These are phyloP conservation scores for Rutilus rutilus DNA, from an alignment of 2,113 vertebrate species.

Conservation along the genomic window DNA sequence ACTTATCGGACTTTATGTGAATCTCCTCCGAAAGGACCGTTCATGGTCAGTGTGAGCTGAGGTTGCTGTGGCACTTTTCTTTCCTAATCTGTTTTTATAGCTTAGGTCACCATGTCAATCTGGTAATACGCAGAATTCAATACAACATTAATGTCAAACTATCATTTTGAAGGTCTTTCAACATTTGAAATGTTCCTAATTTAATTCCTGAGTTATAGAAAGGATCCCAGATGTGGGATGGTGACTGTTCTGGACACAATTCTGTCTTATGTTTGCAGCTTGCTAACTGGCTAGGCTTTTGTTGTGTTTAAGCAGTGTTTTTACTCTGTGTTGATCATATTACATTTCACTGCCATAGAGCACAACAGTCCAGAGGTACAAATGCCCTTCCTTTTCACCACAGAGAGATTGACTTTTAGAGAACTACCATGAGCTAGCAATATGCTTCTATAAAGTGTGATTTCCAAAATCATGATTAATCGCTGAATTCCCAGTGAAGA, in stretches of 20 bases:
- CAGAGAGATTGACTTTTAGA: background rate
- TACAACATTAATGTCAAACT: background rate
- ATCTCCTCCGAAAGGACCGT: slow-evolving; percentile 91
- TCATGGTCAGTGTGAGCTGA: slow-evolving; percentile 92
- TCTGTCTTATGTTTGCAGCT: slow-evolving; percentile 17
- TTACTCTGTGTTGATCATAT: slow-evolving; percentile 29
- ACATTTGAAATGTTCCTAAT: background rate
- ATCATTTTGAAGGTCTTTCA: background rate
- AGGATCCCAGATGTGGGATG: slow-evolving; percentile 35
- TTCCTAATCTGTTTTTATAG: slow-evolving; percentile 17
- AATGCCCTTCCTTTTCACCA: background rate
- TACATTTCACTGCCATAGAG: background rate
- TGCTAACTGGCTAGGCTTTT: slow-evolving; percentile 32
- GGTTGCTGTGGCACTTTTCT: slow-evolving; percentile 48
- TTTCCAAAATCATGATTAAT: background rate
- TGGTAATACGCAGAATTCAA: background rate
- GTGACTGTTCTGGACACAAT: slow-evolving; percentile 20
- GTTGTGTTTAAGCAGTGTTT: background rate
- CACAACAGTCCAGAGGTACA: background rate
- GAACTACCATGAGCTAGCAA: background rate
- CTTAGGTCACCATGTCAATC: slow-evolving; percentile 38
- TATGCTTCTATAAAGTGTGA: background rate
- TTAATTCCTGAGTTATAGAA: background rate
- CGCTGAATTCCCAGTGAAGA: background rate
- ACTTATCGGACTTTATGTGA: slow-evolving; percentile 97